phyloP scores from a whole-genome alignment of 2,113 vertebrate species.

The Phoxinus phoxinus region DNA sequence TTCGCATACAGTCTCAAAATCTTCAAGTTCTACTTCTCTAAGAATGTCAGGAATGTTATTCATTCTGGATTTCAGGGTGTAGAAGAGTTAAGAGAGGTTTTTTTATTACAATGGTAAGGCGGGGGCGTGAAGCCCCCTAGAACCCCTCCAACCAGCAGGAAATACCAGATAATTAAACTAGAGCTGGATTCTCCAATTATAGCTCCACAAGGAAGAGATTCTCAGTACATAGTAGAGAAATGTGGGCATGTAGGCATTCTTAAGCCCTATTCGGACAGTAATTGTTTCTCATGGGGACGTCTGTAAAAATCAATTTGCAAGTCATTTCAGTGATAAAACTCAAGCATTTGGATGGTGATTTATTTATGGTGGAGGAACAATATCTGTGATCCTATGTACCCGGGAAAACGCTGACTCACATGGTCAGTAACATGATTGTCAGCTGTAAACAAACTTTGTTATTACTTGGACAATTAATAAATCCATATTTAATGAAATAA shows the following conservation, averaged over 20 bases:
- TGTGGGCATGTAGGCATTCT: slow-evolving; percentile 6
- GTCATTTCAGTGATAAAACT: neutral
- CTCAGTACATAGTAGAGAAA: neutral
- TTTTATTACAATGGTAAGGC: slow-evolving; percentile 51
- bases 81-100: slow-evolving; percentile 26
- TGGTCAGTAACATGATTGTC: neutral
- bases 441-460: neutral
- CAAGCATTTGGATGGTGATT: neutral
- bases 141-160: slow-evolving; percentile 61
- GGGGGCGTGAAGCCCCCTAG: slow-evolving; percentile 1
- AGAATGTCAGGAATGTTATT: neutral
- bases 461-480: neutral
- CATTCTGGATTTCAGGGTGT: neutral
- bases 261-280: neutral
- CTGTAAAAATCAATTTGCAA: neutral
- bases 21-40: neutral
- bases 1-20: neutral
- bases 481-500: neutral
- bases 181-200: slow-evolving; percentile 72
- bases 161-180: slow-evolving; percentile 76
- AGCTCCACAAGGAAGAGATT: slow-evolving; percentile 49
- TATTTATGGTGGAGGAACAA: neutral
- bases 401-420: neutral
- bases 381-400: neutral
- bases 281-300: neutral